Evolutionary conservation across 2,113 vertebrate species (phyloP).

Genomic region (Oncorhynchus gorbuscha): DNA sequence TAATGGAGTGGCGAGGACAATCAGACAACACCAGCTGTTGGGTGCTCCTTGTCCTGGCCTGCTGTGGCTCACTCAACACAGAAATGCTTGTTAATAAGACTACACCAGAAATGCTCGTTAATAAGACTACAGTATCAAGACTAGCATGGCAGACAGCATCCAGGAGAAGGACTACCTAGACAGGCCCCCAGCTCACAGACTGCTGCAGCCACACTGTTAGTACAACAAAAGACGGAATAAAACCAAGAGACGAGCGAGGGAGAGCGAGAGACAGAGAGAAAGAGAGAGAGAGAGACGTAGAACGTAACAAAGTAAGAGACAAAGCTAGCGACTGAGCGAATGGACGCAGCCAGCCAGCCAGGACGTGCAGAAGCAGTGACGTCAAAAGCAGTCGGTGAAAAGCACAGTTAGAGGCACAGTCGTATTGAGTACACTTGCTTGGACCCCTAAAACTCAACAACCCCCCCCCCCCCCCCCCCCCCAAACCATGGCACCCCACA

Average conservation of each 20-base stretch:
- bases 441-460: slow-evolving; percentile 40
- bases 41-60: slow-evolving; percentile 68
- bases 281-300: slow-evolving; percentile 8
- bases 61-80: slow-evolving; percentile 23
- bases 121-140: background rate
- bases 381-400: slow-evolving; percentile 43
- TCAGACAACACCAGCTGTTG: slow-evolving; percentile 9
- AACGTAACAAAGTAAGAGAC: slow-evolving; percentile 12
- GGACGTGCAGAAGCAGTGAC: slow-evolving; percentile 65
- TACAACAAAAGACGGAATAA: slow-evolving; percentile 29
- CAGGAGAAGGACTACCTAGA: slow-evolving; percentile 67
- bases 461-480: slow-evolving; percentile 39
- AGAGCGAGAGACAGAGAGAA: background rate
- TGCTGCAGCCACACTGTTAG: slow-evolving; percentile 61
- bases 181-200: background rate
- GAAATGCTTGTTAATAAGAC: background rate
- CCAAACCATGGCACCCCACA: background rate
- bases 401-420: slow-evolving; percentile 46
- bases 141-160: slow-evolving; percentile 35
- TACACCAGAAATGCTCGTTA: background rate
- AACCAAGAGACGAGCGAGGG: slow-evolving; percentile 33
- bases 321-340: slow-evolving; percentile 22
- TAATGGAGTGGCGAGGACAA: slow-evolving; percentile 5
- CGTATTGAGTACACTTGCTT: slow-evolving; percentile 52
- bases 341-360: slow-evolving; percentile 44